phyloP scores from a whole-genome alignment of 2,113 vertebrate genomes.

The Gavia stellata region DNA sequence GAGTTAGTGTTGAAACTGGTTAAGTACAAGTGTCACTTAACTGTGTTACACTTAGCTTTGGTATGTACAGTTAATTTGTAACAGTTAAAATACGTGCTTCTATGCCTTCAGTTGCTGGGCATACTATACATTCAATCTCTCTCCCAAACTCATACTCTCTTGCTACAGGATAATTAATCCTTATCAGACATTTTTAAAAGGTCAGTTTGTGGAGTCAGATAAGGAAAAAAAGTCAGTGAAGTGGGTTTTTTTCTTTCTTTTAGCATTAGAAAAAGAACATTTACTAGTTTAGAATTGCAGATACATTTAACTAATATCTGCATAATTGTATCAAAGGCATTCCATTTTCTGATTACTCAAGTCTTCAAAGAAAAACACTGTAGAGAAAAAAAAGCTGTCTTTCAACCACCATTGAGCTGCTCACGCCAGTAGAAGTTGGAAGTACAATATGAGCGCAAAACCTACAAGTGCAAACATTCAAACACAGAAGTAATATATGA shows the following conservation, averaged over 20 bases:
- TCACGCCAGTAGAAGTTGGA: not conserved
- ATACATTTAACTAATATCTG: not conserved
- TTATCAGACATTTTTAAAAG: not conserved
- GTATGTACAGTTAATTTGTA: not conserved
- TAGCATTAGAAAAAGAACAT: not conserved
- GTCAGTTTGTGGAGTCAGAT: not conserved
- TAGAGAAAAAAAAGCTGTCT: accelerated
- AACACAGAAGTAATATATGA: not conserved
- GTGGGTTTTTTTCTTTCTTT: not conserved
- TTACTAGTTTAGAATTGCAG: not conserved
- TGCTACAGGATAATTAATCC: not conserved
- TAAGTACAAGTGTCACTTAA: not conserved
- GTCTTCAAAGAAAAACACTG: not conserved
- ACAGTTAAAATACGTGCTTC: not conserved
- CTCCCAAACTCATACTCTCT: not conserved
- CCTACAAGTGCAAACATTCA: not conserved
- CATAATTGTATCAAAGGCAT: not conserved
- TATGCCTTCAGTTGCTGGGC: not conserved
- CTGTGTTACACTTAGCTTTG: not conserved
- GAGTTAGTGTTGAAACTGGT: not conserved
- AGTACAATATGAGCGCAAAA: not conserved
- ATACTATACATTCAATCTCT: not conserved
- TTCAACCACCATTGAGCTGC: not conserved
- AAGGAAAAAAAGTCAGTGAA: not conserved
- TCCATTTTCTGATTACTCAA: not conserved